These are phyloP conservation scores for Takifugu flavidus DNA, from an alignment of 2,113 vertebrate genomes.

Conservation along the genomic window DNA sequence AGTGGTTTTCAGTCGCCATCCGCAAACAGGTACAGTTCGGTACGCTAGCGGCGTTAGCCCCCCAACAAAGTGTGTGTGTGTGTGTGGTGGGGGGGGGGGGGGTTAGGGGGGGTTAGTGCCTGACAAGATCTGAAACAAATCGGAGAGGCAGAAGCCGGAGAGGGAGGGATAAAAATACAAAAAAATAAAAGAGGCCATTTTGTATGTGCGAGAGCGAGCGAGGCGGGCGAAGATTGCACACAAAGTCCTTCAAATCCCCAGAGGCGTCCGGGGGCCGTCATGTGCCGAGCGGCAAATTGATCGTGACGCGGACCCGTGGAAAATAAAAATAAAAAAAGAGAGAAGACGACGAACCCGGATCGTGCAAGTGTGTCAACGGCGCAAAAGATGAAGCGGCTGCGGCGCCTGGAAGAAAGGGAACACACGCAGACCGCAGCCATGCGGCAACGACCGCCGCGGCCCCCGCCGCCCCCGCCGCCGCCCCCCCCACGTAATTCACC, in stretches of 20 bases:
- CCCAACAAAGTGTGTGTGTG: too few species aligned
- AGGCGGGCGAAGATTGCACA: constrained; percentile 64
- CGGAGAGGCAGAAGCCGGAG: constrained; percentile 48
- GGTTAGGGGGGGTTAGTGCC: too few species aligned
- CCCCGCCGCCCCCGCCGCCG: too few species aligned
- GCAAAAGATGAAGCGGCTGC: constrained; percentile 59
- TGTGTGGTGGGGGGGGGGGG: too few species aligned
- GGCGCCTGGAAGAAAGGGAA: constrained; percentile 53
- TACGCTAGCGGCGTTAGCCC: too few species aligned
- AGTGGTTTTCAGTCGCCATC: constrained; percentile 15
- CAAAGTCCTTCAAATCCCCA: constrained; percentile 70
- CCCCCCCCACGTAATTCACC: too few species aligned
- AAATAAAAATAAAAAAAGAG: constrained; percentile 34
- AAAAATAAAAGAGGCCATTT: constrained; percentile 40
- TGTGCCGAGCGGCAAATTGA: constrained; percentile 74
- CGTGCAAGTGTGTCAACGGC: constrained; percentile 62
- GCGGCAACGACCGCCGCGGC: too few species aligned
- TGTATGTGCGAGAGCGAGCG: constrained; percentile 59
- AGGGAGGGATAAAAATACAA: constrained; percentile 63
- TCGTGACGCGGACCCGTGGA: constrained; percentile 63
- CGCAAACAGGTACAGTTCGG: background rate
- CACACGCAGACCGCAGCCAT: constrained; percentile 51
- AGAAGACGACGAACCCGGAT: constrained; percentile 52
- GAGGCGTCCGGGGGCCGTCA: constrained; percentile 69
- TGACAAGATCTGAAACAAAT: constrained; percentile 38